Evolutionary conservation across 1,140 invertebrate genomes (phyloP).

Genomic region (Plectrocnemia conspersa): DNA sequence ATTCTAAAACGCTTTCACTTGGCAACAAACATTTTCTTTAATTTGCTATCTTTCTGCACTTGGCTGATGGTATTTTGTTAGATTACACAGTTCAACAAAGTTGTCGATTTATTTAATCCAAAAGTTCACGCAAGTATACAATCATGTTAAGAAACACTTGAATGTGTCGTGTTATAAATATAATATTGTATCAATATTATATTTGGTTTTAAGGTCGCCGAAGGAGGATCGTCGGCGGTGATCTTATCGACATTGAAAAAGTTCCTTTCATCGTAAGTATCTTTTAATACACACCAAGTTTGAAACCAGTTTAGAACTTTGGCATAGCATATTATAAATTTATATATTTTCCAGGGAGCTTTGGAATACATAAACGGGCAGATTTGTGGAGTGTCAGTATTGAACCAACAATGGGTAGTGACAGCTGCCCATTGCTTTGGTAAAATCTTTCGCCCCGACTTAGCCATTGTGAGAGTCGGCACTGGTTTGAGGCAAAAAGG

Average conservation of each 20-base stretch:
- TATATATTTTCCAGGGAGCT: slow-evolving; percentile 37
- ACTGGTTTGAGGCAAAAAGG: slow-evolving; percentile 35
- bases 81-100: no score
- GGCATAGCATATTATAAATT: neutral
- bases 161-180: no score
- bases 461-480: slow-evolving; percentile 38
- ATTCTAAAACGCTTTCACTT: no score
- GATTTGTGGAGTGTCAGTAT: slow-evolving; percentile 50
- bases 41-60: no score
- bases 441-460: slow-evolving; percentile 6
- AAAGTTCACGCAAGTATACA: no score
- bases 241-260: slow-evolving; percentile 36
- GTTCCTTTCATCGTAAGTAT: slow-evolving; percentile 40
- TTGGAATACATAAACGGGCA: slow-evolving; percentile 37
- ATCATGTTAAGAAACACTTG: no score
- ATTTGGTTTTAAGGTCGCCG: slow-evolving; percentile 15
- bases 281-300: neutral
- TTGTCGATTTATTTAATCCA: no score
- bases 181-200: no score
- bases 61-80: no score
- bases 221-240: slow-evolving; percentile 41
- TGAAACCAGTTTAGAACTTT: neutral
- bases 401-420: slow-evolving; percentile 45
- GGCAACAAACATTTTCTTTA: no score
- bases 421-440: slow-evolving; percentile 53